Evolutionary conservation across 2,888 invertebrate species (phyloP).

Genomic region (Hydrotaea cyrtoneurina): DNA sequence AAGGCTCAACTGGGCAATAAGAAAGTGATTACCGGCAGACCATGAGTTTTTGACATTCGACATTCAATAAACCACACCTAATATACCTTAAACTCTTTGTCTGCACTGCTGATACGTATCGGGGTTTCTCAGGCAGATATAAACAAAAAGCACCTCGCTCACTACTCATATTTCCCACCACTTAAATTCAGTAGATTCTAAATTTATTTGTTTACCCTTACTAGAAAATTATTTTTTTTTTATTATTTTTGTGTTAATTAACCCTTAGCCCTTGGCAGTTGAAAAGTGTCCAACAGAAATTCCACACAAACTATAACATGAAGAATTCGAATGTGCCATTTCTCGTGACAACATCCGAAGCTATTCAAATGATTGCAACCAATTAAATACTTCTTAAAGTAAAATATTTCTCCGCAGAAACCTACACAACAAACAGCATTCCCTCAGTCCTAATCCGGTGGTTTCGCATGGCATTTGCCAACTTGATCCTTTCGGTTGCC

Average conservation of each 20-base stretch:
- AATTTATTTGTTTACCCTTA: too few species aligned
- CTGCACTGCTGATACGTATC: too few species aligned
- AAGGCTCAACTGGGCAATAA: too few species aligned
- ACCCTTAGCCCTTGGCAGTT: background rate
- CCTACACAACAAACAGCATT: constrained; percentile 21
- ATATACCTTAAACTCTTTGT: too few species aligned
- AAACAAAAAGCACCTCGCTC: too few species aligned
- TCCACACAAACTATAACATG: background rate
- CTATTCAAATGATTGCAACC: constrained; percentile 37
- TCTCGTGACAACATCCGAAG: background rate
- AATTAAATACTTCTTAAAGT: constrained; percentile 48
- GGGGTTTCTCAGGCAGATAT: too few species aligned
- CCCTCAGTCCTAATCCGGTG: constrained; percentile 43
- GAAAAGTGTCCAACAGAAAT: background rate
- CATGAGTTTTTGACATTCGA: too few species aligned
- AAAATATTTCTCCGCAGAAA: constrained; percentile 33
- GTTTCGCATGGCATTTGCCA: constrained; percentile 41
- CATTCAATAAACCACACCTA: too few species aligned
- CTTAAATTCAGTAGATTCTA: too few species aligned
- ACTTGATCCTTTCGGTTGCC: constrained; percentile 29
- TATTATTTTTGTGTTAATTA: background rate
- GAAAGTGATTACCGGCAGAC: too few species aligned
- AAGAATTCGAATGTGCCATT: background rate
- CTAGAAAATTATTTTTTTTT: too few species aligned
- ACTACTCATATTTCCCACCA: too few species aligned